phyloP scores from a whole-genome alignment of 2,113 vertebrate genomes.

The Heloderma charlesbogerti region DNA sequence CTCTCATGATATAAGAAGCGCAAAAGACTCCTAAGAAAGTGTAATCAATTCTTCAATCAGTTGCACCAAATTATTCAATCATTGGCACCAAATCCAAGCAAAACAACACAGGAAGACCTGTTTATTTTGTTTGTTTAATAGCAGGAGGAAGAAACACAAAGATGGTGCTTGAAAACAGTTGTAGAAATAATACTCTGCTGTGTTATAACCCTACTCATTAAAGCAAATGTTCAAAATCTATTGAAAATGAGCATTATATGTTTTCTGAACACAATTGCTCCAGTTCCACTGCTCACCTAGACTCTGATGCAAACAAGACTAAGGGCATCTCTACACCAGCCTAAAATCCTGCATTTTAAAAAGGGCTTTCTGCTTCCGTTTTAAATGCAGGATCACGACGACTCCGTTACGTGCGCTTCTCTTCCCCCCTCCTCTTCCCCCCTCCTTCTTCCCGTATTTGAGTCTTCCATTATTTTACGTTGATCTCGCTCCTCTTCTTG shows the following conservation, averaged over 20 bases:
- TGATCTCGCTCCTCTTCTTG: too few species aligned
- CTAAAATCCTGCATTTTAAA: too few species aligned
- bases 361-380: too few species aligned
- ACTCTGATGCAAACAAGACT: too few species aligned
- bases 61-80: background rate
- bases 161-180: background rate
- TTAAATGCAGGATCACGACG: too few species aligned
- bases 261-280: too few species aligned
- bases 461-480: too few species aligned
- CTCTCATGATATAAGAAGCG: background rate
- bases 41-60: slow-evolving; percentile 1
- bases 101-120: background rate
- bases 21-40: background rate
- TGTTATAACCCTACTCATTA: background rate
- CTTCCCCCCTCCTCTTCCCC: too few species aligned
- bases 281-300: too few species aligned
- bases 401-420: too few species aligned
- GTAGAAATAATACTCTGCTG: background rate
- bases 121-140: background rate
- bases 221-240: background rate
- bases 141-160: background rate
- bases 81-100: background rate
- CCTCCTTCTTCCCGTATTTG: too few species aligned
- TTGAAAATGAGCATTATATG: background rate
- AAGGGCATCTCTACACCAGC: too few species aligned